Base-by-base conservation (phyloP, 1,140 invertebrate species). In the Argopecten irradians region DNA sequence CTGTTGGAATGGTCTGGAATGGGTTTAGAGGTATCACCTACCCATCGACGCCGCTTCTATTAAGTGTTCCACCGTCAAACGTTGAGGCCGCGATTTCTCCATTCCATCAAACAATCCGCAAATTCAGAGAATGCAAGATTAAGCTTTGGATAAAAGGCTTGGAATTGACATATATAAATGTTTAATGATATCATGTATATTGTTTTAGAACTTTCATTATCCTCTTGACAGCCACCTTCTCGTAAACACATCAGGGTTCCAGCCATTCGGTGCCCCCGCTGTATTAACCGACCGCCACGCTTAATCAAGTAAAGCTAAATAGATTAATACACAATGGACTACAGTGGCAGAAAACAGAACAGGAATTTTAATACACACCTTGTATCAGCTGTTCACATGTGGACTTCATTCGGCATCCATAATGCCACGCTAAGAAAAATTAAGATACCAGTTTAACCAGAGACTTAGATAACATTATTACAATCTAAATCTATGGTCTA, bases 81-180 rank as follows among this genome's bases (percentile, higher is more conserved):
- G 55, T n/a, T n/a, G n/a, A n/a, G n/a, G n/a, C n/a, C n/a, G n/a
- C n/a, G 22, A 11, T n/a, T 71, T 16, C 55, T 5, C 2, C 55
- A 71, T 71, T 71, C 55, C n/a, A 28, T n/a, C 43, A 46, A 46
- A 71, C 55, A 28, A 71, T 71, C 55, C n/a, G 5, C 0, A 5
- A 71, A 71, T 71, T 71, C 55, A 28, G 55, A 11, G 55, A 71
- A 71, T 71, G n/a, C n/a, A n/a, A 71, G 55, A 71, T 71, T n/a
- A 71, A 28, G 55, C 1, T 71, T 71, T 71, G 55, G 43, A 46
- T 46, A 46, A 46, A 46, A 46, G 43, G 22, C 55, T 71, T 22
- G n/a, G 55, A 71, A 71, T 71, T n/a, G 55, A 71, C 55, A 71
- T 71, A 28, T 71, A 8, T 71, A 16, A 71, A 71, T 71, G n/a